Percentiles rank a stretch among this genome's conserved stretches.
phyloP scores from a whole-genome alignment of 2,797 vertebrate species.

The Peromyscus eremicus region DNA sequence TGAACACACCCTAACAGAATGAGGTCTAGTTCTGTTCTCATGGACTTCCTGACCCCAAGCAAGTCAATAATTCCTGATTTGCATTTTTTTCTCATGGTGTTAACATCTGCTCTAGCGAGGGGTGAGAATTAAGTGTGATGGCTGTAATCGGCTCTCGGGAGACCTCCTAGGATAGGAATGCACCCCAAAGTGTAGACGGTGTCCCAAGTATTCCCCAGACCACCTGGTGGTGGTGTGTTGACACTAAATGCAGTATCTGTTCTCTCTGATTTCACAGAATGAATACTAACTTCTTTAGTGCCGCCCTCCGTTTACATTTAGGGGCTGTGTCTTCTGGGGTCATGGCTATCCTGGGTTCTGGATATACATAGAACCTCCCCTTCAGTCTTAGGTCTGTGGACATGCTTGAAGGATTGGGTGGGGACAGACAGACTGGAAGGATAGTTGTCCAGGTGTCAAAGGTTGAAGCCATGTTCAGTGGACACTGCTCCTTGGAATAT shows the following conservation, averaged over 20 bases:
- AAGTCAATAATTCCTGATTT: neutral
- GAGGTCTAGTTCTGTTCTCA: rapidly evolving
- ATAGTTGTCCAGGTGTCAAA: neutral
- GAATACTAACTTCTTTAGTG: neutral
- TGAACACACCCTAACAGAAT: rapidly evolving
- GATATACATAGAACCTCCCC: neutral
- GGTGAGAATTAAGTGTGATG: too few relatives aligned
- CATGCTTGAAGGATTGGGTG: too few relatives aligned
- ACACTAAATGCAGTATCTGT: neutral
- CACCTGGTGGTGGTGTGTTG: neutral
- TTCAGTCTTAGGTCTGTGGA: neutral
- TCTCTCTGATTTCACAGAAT: neutral
- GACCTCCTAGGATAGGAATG: neutral
- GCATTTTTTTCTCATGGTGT: neutral
- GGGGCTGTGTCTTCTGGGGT: neutral
- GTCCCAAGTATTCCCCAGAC: too few relatives aligned
- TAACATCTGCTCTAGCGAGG: neutral
- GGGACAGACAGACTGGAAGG: neutral
- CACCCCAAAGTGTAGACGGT: neutral
- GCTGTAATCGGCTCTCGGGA: rapidly evolving
- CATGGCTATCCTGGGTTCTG: neutral
- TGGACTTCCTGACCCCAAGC: neutral
- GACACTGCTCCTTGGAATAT: neutral
- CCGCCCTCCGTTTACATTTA: too few relatives aligned
- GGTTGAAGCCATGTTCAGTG: too few relatives aligned